Base-by-base conservation (phyloP, 2,113 vertebrate genomes). In the Callocephalon fimbriatum region DNA sequence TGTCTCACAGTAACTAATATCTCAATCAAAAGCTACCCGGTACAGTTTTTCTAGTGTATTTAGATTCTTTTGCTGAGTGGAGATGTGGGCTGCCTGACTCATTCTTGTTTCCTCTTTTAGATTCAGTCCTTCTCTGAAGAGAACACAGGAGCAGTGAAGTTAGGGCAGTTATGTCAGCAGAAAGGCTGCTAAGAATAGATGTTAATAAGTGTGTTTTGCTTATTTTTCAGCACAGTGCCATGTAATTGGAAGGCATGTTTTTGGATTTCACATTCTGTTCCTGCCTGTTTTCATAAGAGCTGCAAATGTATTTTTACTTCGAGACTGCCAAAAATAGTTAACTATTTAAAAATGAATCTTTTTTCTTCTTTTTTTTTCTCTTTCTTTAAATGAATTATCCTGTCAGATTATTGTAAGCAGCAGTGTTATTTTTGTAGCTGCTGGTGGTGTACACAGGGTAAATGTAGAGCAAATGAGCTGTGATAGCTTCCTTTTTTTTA, bases 211-310 rank as follows among this genome's bases (percentile, higher is more conserved):
- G 37, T 89, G 85, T 86, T 91, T 89, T 86, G 54, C 59, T 95
- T 94, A 29, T 56, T 96, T 95, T 95, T 93, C 88, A 88, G 8
- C 47, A 31, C 38, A 45, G 40, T 70, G 78, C 59, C 16, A 3
- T 59, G 18, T 84, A 84, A 72, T 62, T 18, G 15, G 86, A 93
- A 81, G 44, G 56, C 61, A 16, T 88, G 75, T 74, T 95, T 96
- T 90, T 76, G 68, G 44, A 90, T 92, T 96, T 95, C 86, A 93
- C 72, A 37, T 96, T 86, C 83, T 95, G 90, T 96, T 96, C 97
- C 68, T 86, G 63, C 56, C 75, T 92, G 72, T 65, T 93, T 93
- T 92, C 32, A 17, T 66, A 45, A 86, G 70, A 81, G 7, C 88
- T 96, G 12, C 58, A 81, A 90, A 71, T 78, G 27, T 70, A 44